Conservation (phyloP, 2,113 vertebrate genomes). For the Pelvicachromis taeniatus region DNA sequence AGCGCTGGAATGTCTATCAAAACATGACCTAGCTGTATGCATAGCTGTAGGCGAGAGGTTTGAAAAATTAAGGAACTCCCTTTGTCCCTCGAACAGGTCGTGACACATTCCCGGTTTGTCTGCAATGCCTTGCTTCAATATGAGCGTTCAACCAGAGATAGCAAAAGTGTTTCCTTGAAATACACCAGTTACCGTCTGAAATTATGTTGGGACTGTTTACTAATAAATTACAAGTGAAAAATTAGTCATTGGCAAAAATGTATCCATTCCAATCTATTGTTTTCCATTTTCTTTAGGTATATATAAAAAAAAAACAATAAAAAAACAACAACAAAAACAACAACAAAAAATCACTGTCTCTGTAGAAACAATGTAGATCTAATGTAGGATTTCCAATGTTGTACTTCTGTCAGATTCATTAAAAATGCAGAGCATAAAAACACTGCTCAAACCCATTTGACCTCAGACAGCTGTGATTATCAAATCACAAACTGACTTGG, state of each 20-base stretch:
- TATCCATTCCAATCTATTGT: not conserved
- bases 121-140: not conserved
- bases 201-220: not conserved
- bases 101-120: constrained; percentile 35
- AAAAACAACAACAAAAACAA: no score
- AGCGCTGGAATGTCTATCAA: constrained; percentile 58
- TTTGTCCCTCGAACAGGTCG: constrained; percentile 28
- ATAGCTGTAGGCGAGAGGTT: constrained; percentile 36
- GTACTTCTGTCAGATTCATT: not conserved
- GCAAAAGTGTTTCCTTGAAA: not conserved
- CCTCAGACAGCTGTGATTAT: not conserved
- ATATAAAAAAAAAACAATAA: not conserved
- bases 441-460: not conserved
- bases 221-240: not conserved
- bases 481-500: not conserved
- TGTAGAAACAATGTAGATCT: not conserved
- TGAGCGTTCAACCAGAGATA: not conserved
- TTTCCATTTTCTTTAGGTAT: not conserved
- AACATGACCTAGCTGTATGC: constrained; percentile 37
- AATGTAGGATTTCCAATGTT: not conserved
- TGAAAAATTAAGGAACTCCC: constrained; percentile 25
- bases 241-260: not conserved
- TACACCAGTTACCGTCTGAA: not conserved
- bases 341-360: not conserved
- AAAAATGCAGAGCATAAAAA: not conserved